Base-by-base conservation (phyloP, 2,797 vertebrate species). In the Parauchenoglanis ngamensis region DNA sequence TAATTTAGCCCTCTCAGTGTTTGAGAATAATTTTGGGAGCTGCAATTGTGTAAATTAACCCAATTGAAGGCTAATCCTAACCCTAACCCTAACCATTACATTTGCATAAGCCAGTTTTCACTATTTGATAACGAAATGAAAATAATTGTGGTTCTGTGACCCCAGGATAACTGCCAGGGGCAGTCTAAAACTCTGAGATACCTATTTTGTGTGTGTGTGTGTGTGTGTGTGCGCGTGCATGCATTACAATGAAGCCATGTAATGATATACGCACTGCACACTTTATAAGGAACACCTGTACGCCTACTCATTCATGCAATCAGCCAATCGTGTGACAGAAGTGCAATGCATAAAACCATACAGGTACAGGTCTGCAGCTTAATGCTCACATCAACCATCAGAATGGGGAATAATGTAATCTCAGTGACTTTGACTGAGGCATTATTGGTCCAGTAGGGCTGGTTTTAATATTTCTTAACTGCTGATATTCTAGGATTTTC, bases 71-170 rank as follows among this genome's bases (percentile, higher is more conserved):
- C 21, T 40, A 83, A 17, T 56, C 35, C 35, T 40, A 40, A 40
- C 35, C 35, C 35, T 40, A 40, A 40, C 35, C 35, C 35, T 40
- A 40, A 40, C 35, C 35, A 70, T 83, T 83, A 21, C 46, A 84
- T 84, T 54, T 72, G 23, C 19, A 70, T 68, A 54, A 65, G n/a
- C 63, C 63, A 11, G 63, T 52, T 83, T 52, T 17, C 46, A 84
- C 21, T 84, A 73, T 17, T 44, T 84, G 52, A 70, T 84, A 57
- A 72, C n/a, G 1, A 84, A 44, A n/a, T 72, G 12, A 57, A 72
- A 35, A 56, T 56, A 28, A 49, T 4, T 68, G 8, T 68, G 13
- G 0, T 21, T 65, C 44, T 52, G 10, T 63, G 13, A 63, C 35
- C 40, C 76, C 54, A 57, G 49, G 21, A 25, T 61, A 40, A 40